Evolutionary conservation across 2,113 vertebrate species (phyloP).

Genomic region (Cyphomyrus plagiostoma): DNA sequence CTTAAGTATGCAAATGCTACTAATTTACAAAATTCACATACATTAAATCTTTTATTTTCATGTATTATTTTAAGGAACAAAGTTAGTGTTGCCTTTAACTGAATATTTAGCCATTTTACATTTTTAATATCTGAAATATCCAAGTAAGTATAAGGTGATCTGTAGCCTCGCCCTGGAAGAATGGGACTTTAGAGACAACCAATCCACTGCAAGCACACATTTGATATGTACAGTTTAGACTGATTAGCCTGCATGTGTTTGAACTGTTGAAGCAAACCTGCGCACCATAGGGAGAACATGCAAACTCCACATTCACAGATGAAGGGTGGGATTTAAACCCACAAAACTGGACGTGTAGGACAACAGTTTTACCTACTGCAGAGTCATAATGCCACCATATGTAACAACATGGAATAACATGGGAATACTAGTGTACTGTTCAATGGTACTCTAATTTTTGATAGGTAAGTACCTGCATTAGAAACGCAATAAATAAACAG

Average conservation of each 20-base stretch:
- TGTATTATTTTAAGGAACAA: neutral
- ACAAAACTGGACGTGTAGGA: neutral
- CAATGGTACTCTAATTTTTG: neutral
- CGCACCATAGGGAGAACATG: neutral
- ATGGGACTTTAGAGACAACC: neutral
- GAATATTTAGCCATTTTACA: neutral
- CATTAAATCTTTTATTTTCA: neutral
- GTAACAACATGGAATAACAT: neutral
- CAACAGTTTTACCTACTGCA: neutral
- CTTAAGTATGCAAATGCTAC: neutral
- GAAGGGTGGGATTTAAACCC: neutral
- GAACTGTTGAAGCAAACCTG: neutral
- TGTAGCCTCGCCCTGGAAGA: neutral
- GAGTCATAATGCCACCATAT: neutral
- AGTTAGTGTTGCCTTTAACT: neutral
- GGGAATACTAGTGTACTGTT: neutral
- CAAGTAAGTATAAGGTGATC: neutral
- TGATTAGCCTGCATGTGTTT: neutral
- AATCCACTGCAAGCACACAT: neutral
- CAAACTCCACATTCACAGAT: neutral
- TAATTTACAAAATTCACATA: neutral
- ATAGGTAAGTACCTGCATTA: neutral
- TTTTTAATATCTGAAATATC: neutral
- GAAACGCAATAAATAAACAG: neutral
- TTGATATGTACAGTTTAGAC: neutral